Evolutionary conservation across 2,113 vertebrate genomes (phyloP), one percentile per base, ranked within the genome.

Genomic region (Oostethus manadensis): DNA sequence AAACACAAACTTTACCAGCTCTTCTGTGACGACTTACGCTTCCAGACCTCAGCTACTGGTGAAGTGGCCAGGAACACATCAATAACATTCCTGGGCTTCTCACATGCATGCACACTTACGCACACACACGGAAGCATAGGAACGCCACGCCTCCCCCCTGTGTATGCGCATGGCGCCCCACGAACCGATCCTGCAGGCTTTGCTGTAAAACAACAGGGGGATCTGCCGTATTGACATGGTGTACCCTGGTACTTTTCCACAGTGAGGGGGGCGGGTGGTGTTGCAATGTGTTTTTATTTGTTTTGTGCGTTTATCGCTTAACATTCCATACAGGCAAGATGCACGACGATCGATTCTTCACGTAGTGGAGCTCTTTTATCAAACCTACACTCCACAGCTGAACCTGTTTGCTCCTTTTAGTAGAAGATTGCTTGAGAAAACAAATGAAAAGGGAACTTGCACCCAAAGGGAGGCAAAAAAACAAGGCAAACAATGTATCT

Each of bases 151-250:
- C 58, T 48, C 60, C 48, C 60, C n/a, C 58, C 60, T 16, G 50
- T 51, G 29, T 29, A 51, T 51, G 50, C 29, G 11, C 51, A 10
- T 3, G 29, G 48, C 20, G n/a, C 49, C 49, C 22, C 62, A n/a
- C 71, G 54, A 53, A 51, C 6, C 57, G 57, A 14, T 45, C 62
- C 65, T 46, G 14, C 48, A 70, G 67, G 77, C 72, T 76, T 73
- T 72, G 72, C 74, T 56, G 54, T 81, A 78, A 84, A 87, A 87
- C 83, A 85, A 85, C 85, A 84, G 72, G 62, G 71, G 72, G 77
- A 81, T 82, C 66, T 7, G 13, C 62, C 53, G 43, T 60, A 56
- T 74, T 46, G 70, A 79, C 81, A 64, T 45, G 0, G 18, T 15
- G 46, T 46, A 44, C 67, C 17, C 66, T 72, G 60, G 79, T 87